These are phyloP conservation scores for Irena cyanogastra DNA, from an alignment of 2,113 vertebrate species.

Conservation along the genomic window DNA sequence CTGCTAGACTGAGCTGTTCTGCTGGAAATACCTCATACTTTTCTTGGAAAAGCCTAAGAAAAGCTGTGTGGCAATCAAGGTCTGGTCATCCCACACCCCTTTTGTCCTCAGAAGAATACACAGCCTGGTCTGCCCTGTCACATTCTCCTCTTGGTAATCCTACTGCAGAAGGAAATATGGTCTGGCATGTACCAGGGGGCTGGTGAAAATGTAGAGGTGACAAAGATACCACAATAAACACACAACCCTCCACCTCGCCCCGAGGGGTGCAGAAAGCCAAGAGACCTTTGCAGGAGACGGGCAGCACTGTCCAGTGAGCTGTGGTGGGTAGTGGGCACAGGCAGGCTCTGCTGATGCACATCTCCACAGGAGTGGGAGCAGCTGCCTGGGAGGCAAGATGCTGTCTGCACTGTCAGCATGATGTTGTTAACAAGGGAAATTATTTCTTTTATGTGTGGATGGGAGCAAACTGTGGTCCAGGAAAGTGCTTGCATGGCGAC, in stretches of 20 bases:
- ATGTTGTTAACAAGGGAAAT: not conserved
- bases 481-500: rapidly evolving
- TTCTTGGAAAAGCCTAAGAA: not conserved
- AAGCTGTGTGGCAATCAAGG: not conserved
- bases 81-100: not conserved
- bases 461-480: not conserved
- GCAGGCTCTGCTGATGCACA: rapidly evolving
- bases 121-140: not conserved
- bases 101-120: not conserved
- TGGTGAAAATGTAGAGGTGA: not conserved
- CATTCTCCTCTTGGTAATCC: not conserved
- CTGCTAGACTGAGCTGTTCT: not conserved
- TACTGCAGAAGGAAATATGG: not conserved
- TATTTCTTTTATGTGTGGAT: not conserved
- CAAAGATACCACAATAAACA: not conserved
- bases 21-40: not conserved
- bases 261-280: not conserved
- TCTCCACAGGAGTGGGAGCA: not conserved
- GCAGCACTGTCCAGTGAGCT: rapidly evolving
- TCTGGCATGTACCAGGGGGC: not conserved
- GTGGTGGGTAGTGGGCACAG: rapidly evolving
- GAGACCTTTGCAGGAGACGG: not conserved
- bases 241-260: rapidly evolving
- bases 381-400: not conserved
- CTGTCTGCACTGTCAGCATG: rapidly evolving